A percentile compares a stretch with the other conserved stretches of the same genome.
These are phyloP conservation scores for Camptogramma bilineatum DNA, from an alignment of 2,888 invertebrate species.

Conservation along the genomic window DNA sequence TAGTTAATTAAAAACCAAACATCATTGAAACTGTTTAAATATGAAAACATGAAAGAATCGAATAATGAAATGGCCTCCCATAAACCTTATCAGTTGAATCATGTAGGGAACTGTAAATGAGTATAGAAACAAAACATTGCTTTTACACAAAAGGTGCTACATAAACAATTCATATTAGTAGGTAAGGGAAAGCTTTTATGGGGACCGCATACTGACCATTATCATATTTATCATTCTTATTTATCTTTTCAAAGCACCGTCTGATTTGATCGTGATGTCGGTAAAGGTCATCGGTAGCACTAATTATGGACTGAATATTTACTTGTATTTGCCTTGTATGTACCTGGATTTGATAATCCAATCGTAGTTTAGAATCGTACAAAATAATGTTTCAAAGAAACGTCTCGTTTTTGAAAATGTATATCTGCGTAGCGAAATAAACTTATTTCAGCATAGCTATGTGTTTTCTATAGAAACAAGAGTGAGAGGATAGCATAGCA, in stretches of 20 bases:
- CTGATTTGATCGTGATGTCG: not conserved
- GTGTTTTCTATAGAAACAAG: no score
- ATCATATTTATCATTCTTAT: not conserved
- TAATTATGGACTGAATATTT: not conserved
- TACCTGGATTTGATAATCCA: not conserved
- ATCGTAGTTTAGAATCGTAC: no score
- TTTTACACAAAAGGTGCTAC: conserved; percentile 1
- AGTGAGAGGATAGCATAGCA: no score
- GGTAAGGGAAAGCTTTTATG: conserved; percentile 7
- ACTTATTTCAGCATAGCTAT: no score
- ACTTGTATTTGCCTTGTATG: not conserved
- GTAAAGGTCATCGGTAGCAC: not conserved
- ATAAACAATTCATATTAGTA: not conserved
- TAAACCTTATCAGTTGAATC: not conserved
- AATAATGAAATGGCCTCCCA: not conserved
- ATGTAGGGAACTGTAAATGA: not conserved
- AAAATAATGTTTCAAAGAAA: no score
- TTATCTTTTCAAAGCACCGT: conserved; percentile 1
- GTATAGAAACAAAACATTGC: conserved; percentile 10
- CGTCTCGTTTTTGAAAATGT: no score
- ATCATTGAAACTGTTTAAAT: not conserved
- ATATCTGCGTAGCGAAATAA: no score
- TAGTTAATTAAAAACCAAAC: not conserved
- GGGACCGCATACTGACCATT: conserved; percentile 1
- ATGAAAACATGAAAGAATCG: not conserved